Percentiles rank a stretch among this genome's conserved stretches.
Evolutionary conservation across 1,140 invertebrate species (phyloP).

Genomic region (Panagrolaimus sp.): DNA sequence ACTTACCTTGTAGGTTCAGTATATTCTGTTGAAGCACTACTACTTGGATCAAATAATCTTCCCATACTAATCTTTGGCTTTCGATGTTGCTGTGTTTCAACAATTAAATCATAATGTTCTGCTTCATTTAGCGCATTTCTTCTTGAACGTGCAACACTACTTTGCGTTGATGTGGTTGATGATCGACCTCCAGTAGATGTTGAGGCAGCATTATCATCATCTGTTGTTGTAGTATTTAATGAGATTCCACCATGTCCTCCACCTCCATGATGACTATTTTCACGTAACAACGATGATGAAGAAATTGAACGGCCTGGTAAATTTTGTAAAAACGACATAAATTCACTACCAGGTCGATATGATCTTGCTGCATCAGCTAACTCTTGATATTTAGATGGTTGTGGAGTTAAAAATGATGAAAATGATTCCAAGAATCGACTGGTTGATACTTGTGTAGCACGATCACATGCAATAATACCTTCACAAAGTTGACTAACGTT

Average conservation of each 20-base stretch:
- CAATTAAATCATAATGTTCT: constrained; percentile 35
- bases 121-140: constrained; percentile 48
- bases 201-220: not conserved
- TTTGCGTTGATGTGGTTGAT: not conserved
- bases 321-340: constrained; percentile 44
- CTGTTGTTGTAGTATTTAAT: not conserved
- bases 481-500: constrained; percentile 32
- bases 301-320: constrained; percentile 36
- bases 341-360: constrained; percentile 38
- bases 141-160: constrained; percentile 21
- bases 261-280: not conserved
- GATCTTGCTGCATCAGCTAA: constrained; percentile 43
- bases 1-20: constrained; percentile 45
- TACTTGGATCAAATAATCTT: constrained; percentile 19
- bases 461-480: not conserved
- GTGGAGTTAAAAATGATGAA: constrained; percentile 27
- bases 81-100: constrained; percentile 23
- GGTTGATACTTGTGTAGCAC: not conserved
- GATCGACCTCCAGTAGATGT: not conserved
- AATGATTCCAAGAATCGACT: constrained; percentile 21
- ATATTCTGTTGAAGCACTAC: constrained; percentile 20
- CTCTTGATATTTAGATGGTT: constrained; percentile 43
- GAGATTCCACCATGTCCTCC: no score
- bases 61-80: constrained; percentile 35
- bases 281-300: constrained; percentile 29